Evolutionary conservation across 2,888 invertebrate genomes (phyloP).

Genomic region (Masnerella sp.): DNA sequence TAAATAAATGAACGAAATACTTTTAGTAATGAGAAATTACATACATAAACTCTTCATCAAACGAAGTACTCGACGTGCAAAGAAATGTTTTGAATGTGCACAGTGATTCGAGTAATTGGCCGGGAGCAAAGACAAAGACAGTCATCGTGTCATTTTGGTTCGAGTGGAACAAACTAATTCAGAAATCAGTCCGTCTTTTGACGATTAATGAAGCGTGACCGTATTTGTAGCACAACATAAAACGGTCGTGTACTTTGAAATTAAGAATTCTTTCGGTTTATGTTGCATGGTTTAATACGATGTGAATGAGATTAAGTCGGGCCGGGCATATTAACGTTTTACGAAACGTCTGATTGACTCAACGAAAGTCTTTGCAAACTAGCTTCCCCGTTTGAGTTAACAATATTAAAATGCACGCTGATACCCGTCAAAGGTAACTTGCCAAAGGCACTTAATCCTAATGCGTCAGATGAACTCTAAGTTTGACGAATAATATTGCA

Average conservation of each 20-base stretch:
- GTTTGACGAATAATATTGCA: neutral
- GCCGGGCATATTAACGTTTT: slow-evolving; percentile 5
- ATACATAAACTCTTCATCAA: no score
- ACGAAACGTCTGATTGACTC: neutral
- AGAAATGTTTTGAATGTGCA: no score
- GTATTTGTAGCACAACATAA: slow-evolving; percentile 20
- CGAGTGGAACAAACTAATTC: slow-evolving; percentile 10
- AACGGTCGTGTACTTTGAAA: slow-evolving; percentile 4
- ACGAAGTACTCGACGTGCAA: no score
- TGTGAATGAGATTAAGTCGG: slow-evolving; percentile 16
- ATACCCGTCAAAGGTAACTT: slow-evolving; percentile 21
- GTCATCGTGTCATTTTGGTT: slow-evolving; percentile 8
- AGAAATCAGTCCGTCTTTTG: no score
- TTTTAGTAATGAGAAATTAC: no score
- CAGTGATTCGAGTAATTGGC: no score
- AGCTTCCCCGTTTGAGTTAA: slow-evolving; percentile 7
- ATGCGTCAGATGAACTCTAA: neutral
- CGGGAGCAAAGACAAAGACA: slow-evolving; percentile 19
- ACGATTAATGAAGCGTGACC: slow-evolving; percentile 27
- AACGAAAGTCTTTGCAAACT: slow-evolving; percentile 10
- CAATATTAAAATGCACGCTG: slow-evolving; percentile 15
- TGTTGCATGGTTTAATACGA: slow-evolving; percentile 1
- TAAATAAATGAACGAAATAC: no score
- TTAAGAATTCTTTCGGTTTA: neutral
- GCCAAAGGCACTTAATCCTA: slow-evolving; percentile 9